Conservation (phyloP, 1,140 invertebrate genomes). For the Augochlora pura region DNA sequence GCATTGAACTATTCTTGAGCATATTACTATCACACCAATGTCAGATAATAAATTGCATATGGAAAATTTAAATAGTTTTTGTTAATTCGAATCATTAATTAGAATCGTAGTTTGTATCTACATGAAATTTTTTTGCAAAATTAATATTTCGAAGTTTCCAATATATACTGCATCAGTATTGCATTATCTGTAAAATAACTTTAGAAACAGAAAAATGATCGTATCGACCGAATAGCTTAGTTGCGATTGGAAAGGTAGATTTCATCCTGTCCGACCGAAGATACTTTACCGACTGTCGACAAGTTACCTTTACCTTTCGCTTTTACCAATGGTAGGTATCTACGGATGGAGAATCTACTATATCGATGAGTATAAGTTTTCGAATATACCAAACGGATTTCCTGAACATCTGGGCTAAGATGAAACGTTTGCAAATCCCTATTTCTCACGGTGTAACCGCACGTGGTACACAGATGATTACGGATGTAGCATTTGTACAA, state of each 20-base stretch:
- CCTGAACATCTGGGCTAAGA: accelerated
- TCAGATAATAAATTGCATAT: no score
- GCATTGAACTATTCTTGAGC: no score
- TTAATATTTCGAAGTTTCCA: no score
- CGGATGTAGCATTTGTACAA: slow-evolving; percentile 19
- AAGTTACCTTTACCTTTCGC: not conserved
- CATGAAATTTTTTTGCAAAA: no score
- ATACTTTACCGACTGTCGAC: not conserved
- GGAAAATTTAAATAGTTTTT: no score
- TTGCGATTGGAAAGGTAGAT: not conserved
- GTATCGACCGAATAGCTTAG: not conserved
- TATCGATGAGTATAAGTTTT: not conserved
- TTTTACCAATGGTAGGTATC: no score
- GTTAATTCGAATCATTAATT: no score
- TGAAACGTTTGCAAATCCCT: not conserved
- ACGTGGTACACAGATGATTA: slow-evolving; percentile 53
- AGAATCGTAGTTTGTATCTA: no score
- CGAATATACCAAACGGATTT: not conserved
- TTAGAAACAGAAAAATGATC: no score
- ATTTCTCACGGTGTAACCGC: slow-evolving; percentile 41
- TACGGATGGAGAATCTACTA: not conserved
- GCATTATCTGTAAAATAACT: no score
- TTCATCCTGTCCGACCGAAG: not conserved
- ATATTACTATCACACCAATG: no score
- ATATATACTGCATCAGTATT: no score